Conservation (phyloP, 1,140 invertebrate species). For the Cylas formicarius region DNA sequence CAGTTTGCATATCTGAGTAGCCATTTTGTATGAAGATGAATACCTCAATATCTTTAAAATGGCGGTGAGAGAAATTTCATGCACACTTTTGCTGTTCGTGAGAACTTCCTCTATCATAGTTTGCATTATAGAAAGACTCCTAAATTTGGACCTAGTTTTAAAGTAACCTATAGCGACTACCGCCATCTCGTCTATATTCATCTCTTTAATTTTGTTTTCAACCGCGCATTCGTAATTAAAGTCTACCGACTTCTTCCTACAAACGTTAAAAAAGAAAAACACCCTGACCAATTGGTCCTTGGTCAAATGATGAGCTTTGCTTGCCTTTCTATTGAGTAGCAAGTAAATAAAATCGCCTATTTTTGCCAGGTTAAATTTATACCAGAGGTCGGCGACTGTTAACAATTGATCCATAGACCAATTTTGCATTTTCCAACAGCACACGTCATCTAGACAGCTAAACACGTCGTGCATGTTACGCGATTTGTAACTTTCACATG, state of each 20-base stretch:
- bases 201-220: slow-evolving; percentile 40
- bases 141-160: slow-evolving; percentile 51
- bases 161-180: slow-evolving; percentile 55
- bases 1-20: slow-evolving; percentile 18
- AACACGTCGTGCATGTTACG: slow-evolving; percentile 48
- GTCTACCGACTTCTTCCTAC: slow-evolving; percentile 40
- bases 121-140: slow-evolving; percentile 39
- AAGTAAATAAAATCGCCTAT: slow-evolving; percentile 42
- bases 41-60: slow-evolving; percentile 47
- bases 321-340: slow-evolving; percentile 43
- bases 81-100: slow-evolving; percentile 38
- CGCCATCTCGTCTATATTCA: slow-evolving; percentile 49
- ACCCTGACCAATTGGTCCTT: slow-evolving; percentile 48
- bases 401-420: slow-evolving; percentile 44
- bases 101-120: slow-evolving; percentile 42
- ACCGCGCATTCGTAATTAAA: slow-evolving; percentile 50
- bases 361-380: slow-evolving; percentile 39
- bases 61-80: slow-evolving; percentile 46
- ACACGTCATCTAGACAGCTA: slow-evolving; percentile 49
- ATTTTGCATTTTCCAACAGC: slow-evolving; percentile 38
- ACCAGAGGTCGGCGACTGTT: slow-evolving; percentile 47
- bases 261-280: slow-evolving; percentile 49
- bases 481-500: slow-evolving; percentile 29
- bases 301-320: slow-evolving; percentile 42
- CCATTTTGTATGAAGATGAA: slow-evolving; percentile 16